Evolutionary conservation across 2,888 invertebrate species (phyloP), one percentile per base, ranked within the genome.

Genomic region (Notocelia uddmanniana): DNA sequence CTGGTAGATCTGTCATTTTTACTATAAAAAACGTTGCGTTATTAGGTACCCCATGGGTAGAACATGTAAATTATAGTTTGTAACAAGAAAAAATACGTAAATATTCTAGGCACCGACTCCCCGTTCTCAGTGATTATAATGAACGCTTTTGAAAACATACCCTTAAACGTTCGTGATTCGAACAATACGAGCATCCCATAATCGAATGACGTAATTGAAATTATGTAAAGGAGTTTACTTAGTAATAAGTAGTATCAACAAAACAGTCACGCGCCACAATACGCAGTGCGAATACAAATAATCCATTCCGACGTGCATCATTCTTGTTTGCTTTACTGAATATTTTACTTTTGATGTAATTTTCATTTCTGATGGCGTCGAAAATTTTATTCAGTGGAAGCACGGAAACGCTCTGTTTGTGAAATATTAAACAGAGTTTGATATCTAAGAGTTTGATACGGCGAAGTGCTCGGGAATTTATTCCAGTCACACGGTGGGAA

Each of bases 251-350:
- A 71, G 71, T 82, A 88, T 90, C 88, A 86, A 83, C 84, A 89
- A 78, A 81, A 89, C 74, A 76, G 80, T 80, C 91, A 91, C 91
- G 91, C 88, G 78, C 81, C 77, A 79, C 83, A 79, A 81, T 81
- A 88, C 90, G 87, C 81, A 86, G 82, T 82, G 80, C 79, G 90
- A 90, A 91, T 92, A 91, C 84, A 85, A 90, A 90, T 86, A 85
- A 83, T 83, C 78, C 81, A 79, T 81, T 78, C 77, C 78, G 81
- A 81, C 84, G 83, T 83, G 84, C 84, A 87, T 86, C 85, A 85
- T 84, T 84, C 83, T 84, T 84, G 80, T 78, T 75, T 77, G 73
- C 80, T 74, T 78, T 79, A 76, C 82, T 77, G 81, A 83, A 86
- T 83, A 83, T 83, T 84, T 85, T 79, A 79, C 79, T 78, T 79